Percentiles rank a stretch among this genome's conserved stretches.
These are phyloP conservation scores for Strigamia maritima DNA, from an alignment of 2,888 invertebrate genomes.

Conservation along the genomic window DNA sequence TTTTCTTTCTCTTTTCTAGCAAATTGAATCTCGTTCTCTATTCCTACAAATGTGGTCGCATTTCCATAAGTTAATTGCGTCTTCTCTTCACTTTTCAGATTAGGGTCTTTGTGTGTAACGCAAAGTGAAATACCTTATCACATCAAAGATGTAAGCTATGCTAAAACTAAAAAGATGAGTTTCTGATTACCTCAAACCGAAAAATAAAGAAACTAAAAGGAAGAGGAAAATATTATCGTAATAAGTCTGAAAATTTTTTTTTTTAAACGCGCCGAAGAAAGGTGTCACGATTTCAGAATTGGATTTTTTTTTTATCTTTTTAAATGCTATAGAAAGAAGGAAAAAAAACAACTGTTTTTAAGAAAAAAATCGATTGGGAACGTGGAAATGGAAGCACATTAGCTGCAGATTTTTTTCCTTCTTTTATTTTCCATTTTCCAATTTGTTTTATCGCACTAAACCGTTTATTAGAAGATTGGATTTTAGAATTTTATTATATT, in stretches of 20 bases:
- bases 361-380: slow-evolving; percentile 1
- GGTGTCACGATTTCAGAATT: not conserved
- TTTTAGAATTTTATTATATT: not conserved
- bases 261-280: not conserved
- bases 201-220: not conserved
- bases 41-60: slow-evolving; percentile 7
- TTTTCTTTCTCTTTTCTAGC: not conserved
- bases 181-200: not conserved
- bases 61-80: slow-evolving; percentile 17
- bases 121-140: slow-evolving; percentile 16
- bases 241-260: not conserved
- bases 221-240: not conserved
- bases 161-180: not conserved
- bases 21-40: slow-evolving; percentile 5
- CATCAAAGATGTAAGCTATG: slow-evolving; percentile 2
- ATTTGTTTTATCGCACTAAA: not conserved
- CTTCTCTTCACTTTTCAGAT: slow-evolving; percentile 5
- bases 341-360: not conserved
- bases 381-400: slow-evolving; percentile 14
- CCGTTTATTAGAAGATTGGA: not conserved
- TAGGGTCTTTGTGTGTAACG: slow-evolving; percentile 18
- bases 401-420: not conserved
- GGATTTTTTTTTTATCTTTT: slow-evolving; percentile 10
- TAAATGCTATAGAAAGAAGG: not conserved
- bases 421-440: not conserved